Base-by-base conservation (phyloP, 2,797 vertebrate species). In the Lemur catta region DNA sequence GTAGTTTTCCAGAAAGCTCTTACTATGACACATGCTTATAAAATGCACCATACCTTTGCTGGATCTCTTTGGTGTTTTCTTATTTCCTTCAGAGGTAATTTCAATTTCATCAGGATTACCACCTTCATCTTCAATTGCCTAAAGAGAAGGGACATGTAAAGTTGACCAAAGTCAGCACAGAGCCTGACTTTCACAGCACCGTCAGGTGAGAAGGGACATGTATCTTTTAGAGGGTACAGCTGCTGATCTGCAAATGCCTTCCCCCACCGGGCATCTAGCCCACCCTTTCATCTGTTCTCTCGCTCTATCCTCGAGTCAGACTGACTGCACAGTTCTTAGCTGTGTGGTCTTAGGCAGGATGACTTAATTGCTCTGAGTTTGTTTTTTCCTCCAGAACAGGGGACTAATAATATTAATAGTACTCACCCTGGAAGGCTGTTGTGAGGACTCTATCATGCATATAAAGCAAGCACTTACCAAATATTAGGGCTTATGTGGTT, bases 81-180 rank as follows among this genome's bases (percentile, higher is more conserved):
- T 98, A 7, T 97, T 97, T 78, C 98, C 97, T 33, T 99, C 99
- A 2, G 98, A 98, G 24, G 98, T 91, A 93, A 99, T 94, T 2
- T 99, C 97, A 26, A 99, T 99, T 97, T 99, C 99, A 15, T 99
- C 99, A n/a, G 99, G 99, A 98, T 99, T 99, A 33, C 99, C 99
- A 17, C 99, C 99, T 97, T 99, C 99, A 18, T 99, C 99, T 96
- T 99, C 99, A 93, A 99, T 99, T 2, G 99, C 99, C 99, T 99
- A 75, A 89, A 52, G 24, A 30, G 48, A 46, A 75, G 98, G 46
- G 2, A 96, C 85, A 30, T 85, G 12, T 50, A 67, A 85, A n/a
- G 33, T 30, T 88, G 33, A 93, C 13, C n/a, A 50, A 52, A 72
- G 41, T 22, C 75, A 92, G 30, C 46, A 84, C 4, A 13, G 3